phyloP scores from a whole-genome alignment of 35 echinoderm and acorn worm species.

The Holothuria glaberrima region DNA sequence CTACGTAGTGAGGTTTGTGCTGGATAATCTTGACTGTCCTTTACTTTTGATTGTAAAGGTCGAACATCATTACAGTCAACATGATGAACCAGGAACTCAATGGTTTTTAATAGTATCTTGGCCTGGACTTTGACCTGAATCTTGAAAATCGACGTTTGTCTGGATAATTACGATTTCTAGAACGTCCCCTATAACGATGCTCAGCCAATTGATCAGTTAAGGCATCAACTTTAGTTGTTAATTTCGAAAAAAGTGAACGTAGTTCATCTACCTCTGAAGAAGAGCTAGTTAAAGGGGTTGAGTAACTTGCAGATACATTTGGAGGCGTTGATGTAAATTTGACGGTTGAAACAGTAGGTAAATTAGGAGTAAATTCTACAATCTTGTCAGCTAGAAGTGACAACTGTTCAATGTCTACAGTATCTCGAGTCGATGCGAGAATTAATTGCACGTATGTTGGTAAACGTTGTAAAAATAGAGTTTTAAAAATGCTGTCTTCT shows the following conservation, averaged over 20 bases:
- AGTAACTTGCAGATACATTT: too few species aligned
- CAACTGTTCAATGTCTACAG: too few species aligned
- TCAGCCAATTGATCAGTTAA: neutral
- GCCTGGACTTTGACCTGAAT: neutral
- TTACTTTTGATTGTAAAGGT: slow-evolving; percentile 60
- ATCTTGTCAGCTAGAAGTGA: neutral
- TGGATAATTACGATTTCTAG: neutral
- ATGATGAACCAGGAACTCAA: slow-evolving; percentile 63
- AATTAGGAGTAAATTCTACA: neutral
- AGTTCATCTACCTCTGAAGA: neutral
- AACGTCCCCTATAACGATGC: neutral
- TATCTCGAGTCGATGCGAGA: too few species aligned
- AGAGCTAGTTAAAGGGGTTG: too few species aligned
- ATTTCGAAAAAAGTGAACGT: neutral
- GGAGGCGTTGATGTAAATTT: too few species aligned
- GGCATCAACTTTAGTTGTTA: neutral
- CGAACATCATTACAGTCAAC: slow-evolving; percentile 44
- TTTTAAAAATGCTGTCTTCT: too few species aligned
- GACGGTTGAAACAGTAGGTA: too few species aligned
- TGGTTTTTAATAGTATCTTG: neutral
- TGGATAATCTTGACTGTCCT: slow-evolving; percentile 60
- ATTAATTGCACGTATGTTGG: too few species aligned
- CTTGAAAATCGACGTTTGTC: neutral
- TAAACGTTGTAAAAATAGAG: neutral
- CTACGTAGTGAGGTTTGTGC: slow-evolving; percentile 12